These are phyloP conservation scores for Neodiprion virginianus DNA, from an alignment of 1,140 invertebrate species.

Conservation along the genomic window DNA sequence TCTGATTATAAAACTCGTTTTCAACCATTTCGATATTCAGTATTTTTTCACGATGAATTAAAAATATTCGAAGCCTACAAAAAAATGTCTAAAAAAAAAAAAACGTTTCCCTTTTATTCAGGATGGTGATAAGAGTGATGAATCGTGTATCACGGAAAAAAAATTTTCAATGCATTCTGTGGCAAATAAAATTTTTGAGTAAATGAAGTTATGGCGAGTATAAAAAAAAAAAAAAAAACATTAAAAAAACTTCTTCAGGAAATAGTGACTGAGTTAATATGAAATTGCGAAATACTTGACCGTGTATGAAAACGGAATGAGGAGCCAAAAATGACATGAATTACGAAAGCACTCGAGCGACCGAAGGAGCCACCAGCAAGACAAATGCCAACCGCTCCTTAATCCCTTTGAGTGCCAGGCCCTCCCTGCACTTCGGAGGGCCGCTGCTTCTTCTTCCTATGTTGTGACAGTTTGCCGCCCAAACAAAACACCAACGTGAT, in stretches of 20 bases:
- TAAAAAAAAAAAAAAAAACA: neutral
- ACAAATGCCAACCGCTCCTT: slow-evolving; percentile 4
- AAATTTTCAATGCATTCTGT: neutral
- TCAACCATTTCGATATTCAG: too few species aligned
- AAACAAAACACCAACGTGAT: slow-evolving; percentile 43
- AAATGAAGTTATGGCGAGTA: neutral
- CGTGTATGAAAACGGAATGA: too few species aligned
- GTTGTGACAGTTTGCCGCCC: slow-evolving; percentile 53
- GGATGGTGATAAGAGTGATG: too few species aligned
- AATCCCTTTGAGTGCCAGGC: neutral
- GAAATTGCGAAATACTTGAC: neutral
- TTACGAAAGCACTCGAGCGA: neutral
- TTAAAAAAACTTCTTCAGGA: neutral
- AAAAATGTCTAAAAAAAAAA: too few species aligned
- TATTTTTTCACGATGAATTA: too few species aligned
- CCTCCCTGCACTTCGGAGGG: slow-evolving; percentile 9
- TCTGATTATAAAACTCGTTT: too few species aligned
- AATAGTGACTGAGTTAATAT: neutral
- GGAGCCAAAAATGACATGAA: neutral
- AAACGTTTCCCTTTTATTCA: too few species aligned
- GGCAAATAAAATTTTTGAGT: neutral
- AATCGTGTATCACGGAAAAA: neutral
- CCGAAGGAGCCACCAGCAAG: neutral
- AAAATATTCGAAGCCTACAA: too few species aligned
- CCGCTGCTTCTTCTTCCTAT: slow-evolving; percentile 34